Evolutionary conservation across 1,140 invertebrate genomes (phyloP).

Genomic region (Drosophila gunungcola): DNA sequence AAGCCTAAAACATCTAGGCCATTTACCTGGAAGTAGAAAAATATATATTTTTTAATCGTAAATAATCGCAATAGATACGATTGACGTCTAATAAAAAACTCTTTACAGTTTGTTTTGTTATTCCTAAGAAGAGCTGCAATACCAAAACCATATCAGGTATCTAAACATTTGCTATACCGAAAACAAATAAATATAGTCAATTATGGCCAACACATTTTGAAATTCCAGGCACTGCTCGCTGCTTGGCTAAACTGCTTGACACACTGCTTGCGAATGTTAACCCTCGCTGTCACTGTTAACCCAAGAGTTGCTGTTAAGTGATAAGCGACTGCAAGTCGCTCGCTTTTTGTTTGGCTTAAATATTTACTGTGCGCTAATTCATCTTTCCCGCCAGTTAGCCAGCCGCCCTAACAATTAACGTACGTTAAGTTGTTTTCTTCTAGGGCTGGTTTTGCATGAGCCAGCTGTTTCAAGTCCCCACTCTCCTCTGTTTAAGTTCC

Average conservation of each 20-base stretch:
- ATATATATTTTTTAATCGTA: background rate
- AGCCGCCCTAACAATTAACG: background rate
- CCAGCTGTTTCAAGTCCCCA: constrained; percentile 39
- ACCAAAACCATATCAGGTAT: background rate
- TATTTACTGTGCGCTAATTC: constrained; percentile 35
- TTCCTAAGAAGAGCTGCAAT: background rate
- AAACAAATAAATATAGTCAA: background rate
- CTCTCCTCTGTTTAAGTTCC: background rate
- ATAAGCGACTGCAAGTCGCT: constrained; percentile 20
- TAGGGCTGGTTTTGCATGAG: background rate
- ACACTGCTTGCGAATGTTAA: constrained; percentile 19
- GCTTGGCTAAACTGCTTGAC: too few relatives aligned
- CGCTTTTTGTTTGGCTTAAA: constrained; percentile 25
- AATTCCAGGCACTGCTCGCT: constrained; percentile 7
- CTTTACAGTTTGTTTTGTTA: background rate
- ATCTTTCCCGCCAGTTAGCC: constrained; percentile 21
- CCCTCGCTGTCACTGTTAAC: constrained; percentile 3
- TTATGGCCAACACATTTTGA: background rate
- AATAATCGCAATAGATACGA: background rate
- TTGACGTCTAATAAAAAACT: too few relatives aligned
- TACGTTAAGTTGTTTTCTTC: background rate
- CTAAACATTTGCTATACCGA: background rate
- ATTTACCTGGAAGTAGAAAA: constrained; percentile 84
- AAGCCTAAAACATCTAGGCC: constrained; percentile 87
- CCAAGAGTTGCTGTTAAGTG: constrained; percentile 5